Evolutionary conservation across 2,888 invertebrate genomes (phyloP), one percentile per base, ranked within the genome.

Genomic region (Drosophila dives): DNA sequence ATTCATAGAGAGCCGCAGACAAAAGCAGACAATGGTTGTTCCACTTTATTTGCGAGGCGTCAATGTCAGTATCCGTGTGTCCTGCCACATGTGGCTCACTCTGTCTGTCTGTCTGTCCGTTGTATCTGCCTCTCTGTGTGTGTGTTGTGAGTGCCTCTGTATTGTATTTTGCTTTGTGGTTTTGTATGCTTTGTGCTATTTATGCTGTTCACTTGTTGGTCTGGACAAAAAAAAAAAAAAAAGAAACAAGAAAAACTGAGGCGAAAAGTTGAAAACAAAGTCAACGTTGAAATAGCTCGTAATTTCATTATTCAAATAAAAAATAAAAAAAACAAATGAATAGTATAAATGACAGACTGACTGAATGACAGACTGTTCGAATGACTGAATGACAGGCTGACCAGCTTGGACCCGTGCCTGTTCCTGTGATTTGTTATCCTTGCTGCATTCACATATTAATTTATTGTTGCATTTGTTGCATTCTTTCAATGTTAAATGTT

Each of bases 221-320:
- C 64, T n/a, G 45, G 23, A 29, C 61, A 54, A 61, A 62, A 26
- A 40, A 58, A 6, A 15, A 15, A 34, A 20, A 23, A 36, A 40
- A 58, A 61, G 45, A 50, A 38, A 45, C 32, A n/a, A 55, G 36
- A 63, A 34, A 40, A 54, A 6, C 54, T 26, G 20, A 45, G 53
- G 40, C 34, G 65, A 69, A 59, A 60, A 51, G 50, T 40, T 11
- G 42, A 51, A 49, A 59, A 58, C 64, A 73, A 67, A 80, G 75
- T 61, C 69, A 58, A 59, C 58, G 63, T 38, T 67, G 48, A 81
- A 86, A 76, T 56, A 60, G 71, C 72, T 74, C 75, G 68, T 88
- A 86, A 90, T 86, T 86, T 83, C 78, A 86, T 86, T 86, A 86
- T 86, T 78, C 79, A 86, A 72, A 88, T 70, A 50, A 54, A 61